Conservation (phyloP, 2,797 vertebrate species). For the Mastacembelus armatus region DNA sequence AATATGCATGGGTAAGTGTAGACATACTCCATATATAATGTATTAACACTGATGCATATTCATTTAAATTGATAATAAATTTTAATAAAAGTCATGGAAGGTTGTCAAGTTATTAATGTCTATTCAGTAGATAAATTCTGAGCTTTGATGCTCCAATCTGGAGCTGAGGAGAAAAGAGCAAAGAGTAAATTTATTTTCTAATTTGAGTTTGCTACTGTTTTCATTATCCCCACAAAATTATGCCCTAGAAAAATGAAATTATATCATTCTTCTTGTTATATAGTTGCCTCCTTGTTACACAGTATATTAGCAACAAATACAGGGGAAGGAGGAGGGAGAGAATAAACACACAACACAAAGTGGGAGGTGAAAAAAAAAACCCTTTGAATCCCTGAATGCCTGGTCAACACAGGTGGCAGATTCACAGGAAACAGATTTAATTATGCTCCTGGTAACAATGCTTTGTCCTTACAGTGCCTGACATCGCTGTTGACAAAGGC, state of each 20-base stretch:
- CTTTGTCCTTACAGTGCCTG: constrained; percentile 91
- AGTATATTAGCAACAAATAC: constrained; percentile 42
- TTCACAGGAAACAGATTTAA: constrained; percentile 91
- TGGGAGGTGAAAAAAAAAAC: constrained; percentile 53
- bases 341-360: constrained; percentile 62
- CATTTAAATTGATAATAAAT: too few species aligned
- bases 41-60: neutral
- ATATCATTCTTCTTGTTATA: constrained; percentile 4
- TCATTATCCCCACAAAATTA: constrained; percentile 11
- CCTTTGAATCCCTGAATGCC: constrained; percentile 73
- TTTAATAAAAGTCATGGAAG: neutral
- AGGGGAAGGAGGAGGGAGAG: constrained; percentile 46
- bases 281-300: constrained; percentile 18
- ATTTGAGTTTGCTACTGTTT: constrained; percentile 32
- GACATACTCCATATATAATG: neutral
- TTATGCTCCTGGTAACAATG: constrained; percentile 94
- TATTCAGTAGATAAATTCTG: constrained; percentile 1
- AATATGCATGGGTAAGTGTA: neutral
- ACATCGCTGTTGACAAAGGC: constrained; percentile 96
- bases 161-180: neutral
- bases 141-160: neutral
- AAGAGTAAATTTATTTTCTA: constrained; percentile 6
- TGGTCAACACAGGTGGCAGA: constrained; percentile 85
- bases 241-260: neutral
- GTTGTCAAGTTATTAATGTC: neutral